Evolutionary conservation across 2,888 invertebrate species (phyloP), one percentile per base, ranked within the genome.

Genomic region (Acholoe squamosa): DNA sequence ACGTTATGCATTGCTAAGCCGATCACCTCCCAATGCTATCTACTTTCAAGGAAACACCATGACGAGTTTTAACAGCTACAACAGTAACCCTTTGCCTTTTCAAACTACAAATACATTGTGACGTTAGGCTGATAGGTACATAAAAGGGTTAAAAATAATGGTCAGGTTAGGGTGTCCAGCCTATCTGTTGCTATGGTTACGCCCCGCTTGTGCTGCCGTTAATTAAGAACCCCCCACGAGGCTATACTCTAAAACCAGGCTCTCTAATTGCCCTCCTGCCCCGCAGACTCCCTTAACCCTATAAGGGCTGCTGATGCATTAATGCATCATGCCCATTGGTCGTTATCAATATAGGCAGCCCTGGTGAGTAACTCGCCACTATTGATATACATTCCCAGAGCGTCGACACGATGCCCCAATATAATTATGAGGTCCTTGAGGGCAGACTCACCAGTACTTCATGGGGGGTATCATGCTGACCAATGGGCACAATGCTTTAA

Each of bases 101-200:
- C 22, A 43, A 61, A 61, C 61, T 12, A 61, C 19, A 61, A 3
- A 14, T 71, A 71, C 25, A 14, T 28, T 14, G 28, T 14, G 71
- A 5, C 71, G 25, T 71, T 71, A 71, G 71, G 28, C 28, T 3
- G 71, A 71, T 71, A 22, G 31, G 3, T 28, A n/a, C 1, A 14
- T 71, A 61, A 61, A 7, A 5, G 28, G 71, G 71, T 71, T 71
- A n/a, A 71, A n/a, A n/a, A 25, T 71, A 25, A 71, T 71, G 25
- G 28, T 71, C 5, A 7, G 71, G 19, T 16, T 28, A 5, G 28
- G 71, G 71, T 28, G 25, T 61, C 28, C 71, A 71, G 71, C 16
- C 19, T 71, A 25, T 71, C 71, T 7, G 71, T 71, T 71, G 71
- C 28, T 5, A 71, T 71, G 28, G 71, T 71, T 71, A 71, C 71